Evolutionary conservation across 1,140 invertebrate genomes (phyloP).

Genomic region (Pogonus chalceus): DNA sequence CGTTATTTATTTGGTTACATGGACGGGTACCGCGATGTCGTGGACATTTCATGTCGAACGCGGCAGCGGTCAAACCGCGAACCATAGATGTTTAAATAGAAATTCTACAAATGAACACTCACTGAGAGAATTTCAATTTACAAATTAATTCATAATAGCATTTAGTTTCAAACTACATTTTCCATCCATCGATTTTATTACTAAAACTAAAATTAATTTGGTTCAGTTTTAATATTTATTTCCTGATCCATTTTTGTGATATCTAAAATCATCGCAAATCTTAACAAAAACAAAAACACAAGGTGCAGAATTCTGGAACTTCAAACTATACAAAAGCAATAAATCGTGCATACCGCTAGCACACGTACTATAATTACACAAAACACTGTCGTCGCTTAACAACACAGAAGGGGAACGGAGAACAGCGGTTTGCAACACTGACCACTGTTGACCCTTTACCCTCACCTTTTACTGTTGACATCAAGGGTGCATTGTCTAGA

Average conservation of each 20-base stretch:
- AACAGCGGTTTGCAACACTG: not conserved
- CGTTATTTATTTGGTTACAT: not conserved
- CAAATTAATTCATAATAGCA: not conserved
- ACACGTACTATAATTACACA: not conserved
- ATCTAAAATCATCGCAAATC: not conserved
- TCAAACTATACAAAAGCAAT: not conserved
- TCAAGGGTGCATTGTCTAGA: not conserved
- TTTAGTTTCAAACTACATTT: not conserved
- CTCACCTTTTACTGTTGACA: not conserved
- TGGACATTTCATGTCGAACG: not conserved
- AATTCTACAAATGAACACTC: not conserved
- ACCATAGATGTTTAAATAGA: not conserved
- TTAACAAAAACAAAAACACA: not conserved
- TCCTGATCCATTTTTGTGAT: not conserved
- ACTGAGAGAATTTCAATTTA: not conserved
- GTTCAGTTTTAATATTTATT: not conserved
- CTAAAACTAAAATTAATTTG: not conserved
- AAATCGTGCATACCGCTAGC: not conserved
- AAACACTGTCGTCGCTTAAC: not conserved
- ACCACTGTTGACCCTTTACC: not conserved
- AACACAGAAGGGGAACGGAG: not conserved
- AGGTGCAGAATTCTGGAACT: not conserved
- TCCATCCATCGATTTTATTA: not conserved
- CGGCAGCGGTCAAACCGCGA: not conserved
- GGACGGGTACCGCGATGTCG: not conserved